A percentile compares a stretch with the other conserved stretches of the same genome.
Conservation (phyloP, 2,888 invertebrate genomes). For the Oxytorus armatus region DNA sequence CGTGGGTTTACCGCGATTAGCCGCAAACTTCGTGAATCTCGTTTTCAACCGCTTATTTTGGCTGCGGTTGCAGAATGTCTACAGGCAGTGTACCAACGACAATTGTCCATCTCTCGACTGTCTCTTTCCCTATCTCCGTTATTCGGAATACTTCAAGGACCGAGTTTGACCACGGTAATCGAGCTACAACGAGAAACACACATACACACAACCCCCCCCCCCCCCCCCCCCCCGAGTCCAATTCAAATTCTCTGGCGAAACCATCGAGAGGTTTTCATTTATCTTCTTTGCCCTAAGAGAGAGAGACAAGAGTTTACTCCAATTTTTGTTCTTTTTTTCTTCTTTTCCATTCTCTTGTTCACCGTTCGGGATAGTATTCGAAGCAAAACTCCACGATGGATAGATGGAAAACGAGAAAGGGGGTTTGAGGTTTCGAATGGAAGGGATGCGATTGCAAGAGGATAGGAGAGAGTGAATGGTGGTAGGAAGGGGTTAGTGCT, state of each 20-base stretch:
- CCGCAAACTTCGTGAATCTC: constrained; percentile 66
- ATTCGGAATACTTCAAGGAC: constrained; percentile 49
- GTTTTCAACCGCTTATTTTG: constrained; percentile 68
- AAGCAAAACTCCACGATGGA: constrained; percentile 49
- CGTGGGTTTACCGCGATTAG: constrained; percentile 64
- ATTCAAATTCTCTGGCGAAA: constrained; percentile 9
- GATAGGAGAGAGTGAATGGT: background rate
- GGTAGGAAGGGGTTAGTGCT: constrained; percentile 53
- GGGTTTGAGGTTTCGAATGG: constrained; percentile 2
- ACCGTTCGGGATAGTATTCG: constrained; percentile 35
- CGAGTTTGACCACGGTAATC: constrained; percentile 63
- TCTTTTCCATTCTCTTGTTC: constrained; percentile 4
- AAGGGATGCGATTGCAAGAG: constrained; percentile 30
- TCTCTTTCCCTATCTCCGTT: constrained; percentile 27
- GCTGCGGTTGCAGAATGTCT: constrained; percentile 59
- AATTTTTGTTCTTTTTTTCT: constrained; percentile 21
- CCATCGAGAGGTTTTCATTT: constrained; percentile 21
- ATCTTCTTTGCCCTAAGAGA: constrained; percentile 18
- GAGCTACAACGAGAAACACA: constrained; percentile 63
- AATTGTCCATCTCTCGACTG: constrained; percentile 28
- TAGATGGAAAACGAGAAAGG: constrained; percentile 37
- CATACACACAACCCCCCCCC: constrained; percentile 8
- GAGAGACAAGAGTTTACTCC: constrained; percentile 41
- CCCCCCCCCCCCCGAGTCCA: background rate
- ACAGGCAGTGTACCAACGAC: constrained; percentile 17